phyloP scores from a whole-genome alignment of 2,888 invertebrate genomes.

The Camponotus fellah region DNA sequence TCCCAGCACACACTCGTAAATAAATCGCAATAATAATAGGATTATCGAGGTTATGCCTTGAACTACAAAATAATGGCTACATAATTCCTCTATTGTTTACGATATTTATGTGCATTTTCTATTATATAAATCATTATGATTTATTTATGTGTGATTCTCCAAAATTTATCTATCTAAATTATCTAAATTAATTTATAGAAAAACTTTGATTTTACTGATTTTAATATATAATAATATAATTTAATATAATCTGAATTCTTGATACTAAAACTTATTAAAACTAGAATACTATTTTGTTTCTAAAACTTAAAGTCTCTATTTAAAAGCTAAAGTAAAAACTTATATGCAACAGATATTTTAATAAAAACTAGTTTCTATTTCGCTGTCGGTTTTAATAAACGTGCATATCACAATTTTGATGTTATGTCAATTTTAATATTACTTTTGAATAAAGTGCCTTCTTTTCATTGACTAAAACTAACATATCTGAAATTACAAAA shows the following conservation, averaged over 20 bases:
- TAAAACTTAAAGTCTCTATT: not conserved
- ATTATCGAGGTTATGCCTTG: not conserved
- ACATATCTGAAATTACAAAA: not conserved
- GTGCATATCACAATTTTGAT: not conserved
- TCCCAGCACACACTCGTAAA: not conserved
- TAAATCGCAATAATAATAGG: conserved; percentile 2
- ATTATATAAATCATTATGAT: not conserved
- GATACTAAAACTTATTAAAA: not conserved
- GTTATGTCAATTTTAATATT: not conserved
- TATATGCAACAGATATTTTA: not conserved
- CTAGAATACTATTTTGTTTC: not conserved
- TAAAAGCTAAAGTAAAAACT: not conserved
- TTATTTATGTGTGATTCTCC: not conserved
- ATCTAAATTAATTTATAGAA: not conserved
- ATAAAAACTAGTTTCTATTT: not conserved
- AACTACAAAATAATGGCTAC: conserved; percentile 4
- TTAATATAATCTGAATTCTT: not conserved
- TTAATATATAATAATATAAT: too few species aligned
- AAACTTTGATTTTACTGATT: not conserved
- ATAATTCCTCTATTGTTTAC: not conserved
- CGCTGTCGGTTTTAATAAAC: not conserved
- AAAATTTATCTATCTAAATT: not conserved
- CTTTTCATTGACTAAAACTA: not conserved
- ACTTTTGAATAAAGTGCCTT: not conserved
- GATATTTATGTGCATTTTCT: conserved; percentile 9